Base-by-base conservation (phyloP, 2,888 invertebrate species). In the Ectropis crepuscularia region DNA sequence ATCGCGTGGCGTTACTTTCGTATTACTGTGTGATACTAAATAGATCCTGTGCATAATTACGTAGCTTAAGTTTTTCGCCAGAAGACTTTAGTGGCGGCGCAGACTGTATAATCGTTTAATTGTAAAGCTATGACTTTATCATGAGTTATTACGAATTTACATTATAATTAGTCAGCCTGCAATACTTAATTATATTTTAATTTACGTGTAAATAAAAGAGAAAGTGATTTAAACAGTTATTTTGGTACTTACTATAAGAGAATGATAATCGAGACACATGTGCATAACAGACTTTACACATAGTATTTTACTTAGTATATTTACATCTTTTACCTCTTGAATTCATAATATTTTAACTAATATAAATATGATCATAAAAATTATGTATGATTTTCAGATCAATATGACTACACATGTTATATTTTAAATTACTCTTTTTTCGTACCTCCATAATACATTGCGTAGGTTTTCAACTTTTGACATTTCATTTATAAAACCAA, bases 91-190 rank as follows among this genome's bases (percentile, higher is more conserved):
- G 16, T 28, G 16, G 16, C 4, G 16, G 16, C 16, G 16, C 16
- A 28, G 16, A 4, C 16, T 28, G 16, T 28, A 28, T 28, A 41
- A 41, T 9, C 41, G 9, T 41, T 5, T 41, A 10, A 41, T 41
- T 10, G 64, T 76, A 71, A 76, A 28, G 16, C 73, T 74, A 67
- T 75, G 66, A 71, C 59, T 73, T 75, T 70, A 67, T 74, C 75
- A 81, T 78, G 77, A 81, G 83, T 86, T 82, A 74, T 82, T 81
- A 83, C 84, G 86, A 87, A 86, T 87, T 86, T 82, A 85, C 42
- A 65, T 53, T 57, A 53, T 78, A 75, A 78, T 77, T 82, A 79
- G 80, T 80, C 79, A 83, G 79, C 77, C 77, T 74, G 75, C 74
- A 75, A 69, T 65, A 65, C 66, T 74, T 75, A 73, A 76, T 71